These are phyloP conservation scores for Macquaria ambigua DNA, from an alignment of 2,113 vertebrate genomes.

Conservation along the genomic window DNA sequence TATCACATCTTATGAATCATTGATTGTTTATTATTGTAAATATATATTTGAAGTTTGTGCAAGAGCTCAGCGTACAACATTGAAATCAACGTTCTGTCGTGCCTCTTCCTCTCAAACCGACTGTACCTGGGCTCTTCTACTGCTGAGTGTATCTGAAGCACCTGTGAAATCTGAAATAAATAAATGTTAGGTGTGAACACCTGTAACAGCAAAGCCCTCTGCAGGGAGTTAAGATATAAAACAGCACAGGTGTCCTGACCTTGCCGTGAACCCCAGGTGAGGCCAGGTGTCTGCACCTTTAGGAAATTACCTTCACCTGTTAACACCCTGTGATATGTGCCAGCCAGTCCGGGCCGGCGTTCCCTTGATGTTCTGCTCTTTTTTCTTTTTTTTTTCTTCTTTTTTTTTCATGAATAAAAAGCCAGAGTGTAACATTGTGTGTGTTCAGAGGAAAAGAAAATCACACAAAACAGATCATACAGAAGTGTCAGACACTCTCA, in stretches of 20 bases:
- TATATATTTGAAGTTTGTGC: slow-evolving; percentile 77
- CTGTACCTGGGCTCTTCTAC: slow-evolving; percentile 62
- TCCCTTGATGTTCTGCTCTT: slow-evolving; percentile 57
- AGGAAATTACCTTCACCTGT: slow-evolving; percentile 64
- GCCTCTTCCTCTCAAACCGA: slow-evolving; percentile 66
- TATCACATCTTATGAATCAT: slow-evolving; percentile 75
- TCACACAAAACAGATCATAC: not conserved
- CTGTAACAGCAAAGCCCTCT: slow-evolving; percentile 64
- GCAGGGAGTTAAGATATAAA: slow-evolving; percentile 60
- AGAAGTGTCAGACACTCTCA: slow-evolving; percentile 12
- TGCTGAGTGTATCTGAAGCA: slow-evolving; percentile 67
- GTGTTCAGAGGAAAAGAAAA: slow-evolving; percentile 32
- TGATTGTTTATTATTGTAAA: slow-evolving; percentile 81
- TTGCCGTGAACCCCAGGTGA: slow-evolving; percentile 66
- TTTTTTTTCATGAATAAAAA: slow-evolving; percentile 66
- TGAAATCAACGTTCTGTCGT: slow-evolving; percentile 61
- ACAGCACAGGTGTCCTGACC: slow-evolving; percentile 73
- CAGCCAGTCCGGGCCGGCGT: slow-evolving; percentile 43
- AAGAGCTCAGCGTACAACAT: slow-evolving; percentile 60
- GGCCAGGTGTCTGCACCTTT: slow-evolving; percentile 59
- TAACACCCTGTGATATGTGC: slow-evolving; percentile 51
- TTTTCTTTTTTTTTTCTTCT: slow-evolving; percentile 11
- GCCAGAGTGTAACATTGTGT: slow-evolving; percentile 52
- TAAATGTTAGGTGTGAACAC: slow-evolving; percentile 77
- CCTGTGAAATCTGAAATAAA: slow-evolving; percentile 77